A percentile compares a stretch with the other conserved stretches of the same genome.
These are phyloP conservation scores for Eclectus roratus DNA, from an alignment of 2,113 vertebrate genomes.

Conservation along the genomic window DNA sequence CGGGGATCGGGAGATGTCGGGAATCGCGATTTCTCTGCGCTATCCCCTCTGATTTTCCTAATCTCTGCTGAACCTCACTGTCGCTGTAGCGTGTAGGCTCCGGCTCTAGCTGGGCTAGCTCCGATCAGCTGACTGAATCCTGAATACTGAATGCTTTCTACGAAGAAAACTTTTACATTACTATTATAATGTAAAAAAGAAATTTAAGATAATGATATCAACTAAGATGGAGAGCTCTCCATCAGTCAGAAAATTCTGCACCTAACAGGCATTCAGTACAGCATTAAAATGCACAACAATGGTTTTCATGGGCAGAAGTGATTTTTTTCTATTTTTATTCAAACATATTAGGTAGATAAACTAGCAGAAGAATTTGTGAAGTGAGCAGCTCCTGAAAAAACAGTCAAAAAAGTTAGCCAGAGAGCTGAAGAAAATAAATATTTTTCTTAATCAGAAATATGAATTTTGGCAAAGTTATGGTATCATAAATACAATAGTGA, in stretches of 20 bases:
- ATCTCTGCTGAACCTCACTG: no score
- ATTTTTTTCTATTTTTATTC: fast-evolving
- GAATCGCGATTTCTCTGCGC: no score
- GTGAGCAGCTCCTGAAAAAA: neutral
- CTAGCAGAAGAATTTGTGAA: neutral
- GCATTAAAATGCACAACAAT: neutral
- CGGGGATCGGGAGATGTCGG: no score
- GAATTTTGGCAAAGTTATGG: neutral
- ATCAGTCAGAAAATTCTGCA: neutral
- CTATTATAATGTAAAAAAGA: neutral
- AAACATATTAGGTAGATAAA: neutral
- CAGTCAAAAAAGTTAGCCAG: neutral
- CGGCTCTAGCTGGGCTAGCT: no score
- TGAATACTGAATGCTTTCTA: neutral
- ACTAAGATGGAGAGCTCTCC: neutral
- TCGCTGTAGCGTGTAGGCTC: no score
- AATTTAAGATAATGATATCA: neutral
- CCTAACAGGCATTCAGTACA: neutral
- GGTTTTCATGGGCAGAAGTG: neutral
- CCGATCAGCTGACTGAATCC: no score
- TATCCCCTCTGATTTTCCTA: no score
- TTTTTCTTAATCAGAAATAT: neutral
- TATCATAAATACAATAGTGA: neutral
- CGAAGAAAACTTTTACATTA: neutral
- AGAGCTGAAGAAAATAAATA: neutral